These are phyloP conservation scores for Teleogryllus occipitalis DNA, from an alignment of 1,140 invertebrate genomes.

Conservation along the genomic window DNA sequence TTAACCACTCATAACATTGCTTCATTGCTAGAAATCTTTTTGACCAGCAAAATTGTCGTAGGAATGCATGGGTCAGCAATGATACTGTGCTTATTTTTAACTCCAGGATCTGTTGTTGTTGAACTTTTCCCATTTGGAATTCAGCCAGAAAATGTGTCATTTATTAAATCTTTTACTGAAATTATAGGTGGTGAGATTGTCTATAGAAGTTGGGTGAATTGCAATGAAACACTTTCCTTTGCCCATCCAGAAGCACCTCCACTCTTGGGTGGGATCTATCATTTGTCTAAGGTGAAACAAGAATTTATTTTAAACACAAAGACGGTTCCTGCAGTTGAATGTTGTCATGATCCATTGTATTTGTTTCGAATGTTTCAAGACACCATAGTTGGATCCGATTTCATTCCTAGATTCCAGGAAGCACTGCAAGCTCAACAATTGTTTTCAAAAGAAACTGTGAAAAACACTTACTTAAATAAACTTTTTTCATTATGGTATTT, in stretches of 20 bases:
- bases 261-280: conserved; percentile 35
- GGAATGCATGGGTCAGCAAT: conserved; percentile 37
- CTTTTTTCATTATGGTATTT: conserved; percentile 7
- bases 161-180: conserved; percentile 38
- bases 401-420: conserved; percentile 9
- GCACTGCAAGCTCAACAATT: neutral
- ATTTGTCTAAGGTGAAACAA: conserved; percentile 34
- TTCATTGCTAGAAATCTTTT: neutral
- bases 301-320: conserved; percentile 31
- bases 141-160: conserved; percentile 38
- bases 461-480: neutral
- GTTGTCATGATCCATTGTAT: conserved; percentile 44
- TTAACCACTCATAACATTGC: conserved; percentile 10
- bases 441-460: neutral
- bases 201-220: conserved; percentile 41
- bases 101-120: conserved; percentile 27
- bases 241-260: conserved; percentile 34
- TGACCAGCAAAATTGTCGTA: conserved; percentile 25
- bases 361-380: conserved; percentile 47
- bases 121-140: conserved; percentile 40
- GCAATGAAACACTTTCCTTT: conserved; percentile 31
- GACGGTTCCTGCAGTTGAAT: conserved; percentile 38
- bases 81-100: conserved; percentile 33
- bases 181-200: conserved; percentile 32
- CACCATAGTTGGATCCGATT: conserved; percentile 36